Evolutionary conservation across 2,113 vertebrate species (phyloP).

Genomic region (Nothobranchius kuhntae): DNA sequence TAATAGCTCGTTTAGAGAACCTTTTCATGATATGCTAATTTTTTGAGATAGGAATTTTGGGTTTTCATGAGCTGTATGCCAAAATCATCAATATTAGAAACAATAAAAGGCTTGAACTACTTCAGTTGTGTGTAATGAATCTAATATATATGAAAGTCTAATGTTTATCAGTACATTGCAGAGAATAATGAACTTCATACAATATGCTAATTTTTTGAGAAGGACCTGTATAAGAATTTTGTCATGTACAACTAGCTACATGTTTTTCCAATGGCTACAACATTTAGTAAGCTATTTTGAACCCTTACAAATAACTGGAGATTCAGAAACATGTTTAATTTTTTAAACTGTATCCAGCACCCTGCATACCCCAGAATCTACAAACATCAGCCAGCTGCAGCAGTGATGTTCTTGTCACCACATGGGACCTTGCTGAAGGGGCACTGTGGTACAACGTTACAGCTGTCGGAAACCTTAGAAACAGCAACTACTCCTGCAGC

Average conservation of each 20-base stretch:
- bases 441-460: conserved; percentile 71
- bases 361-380: conserved; percentile 76
- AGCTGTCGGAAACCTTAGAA: conserved; percentile 68
- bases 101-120: too few species aligned
- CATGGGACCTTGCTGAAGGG: conserved; percentile 75
- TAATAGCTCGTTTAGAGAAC: too few species aligned
- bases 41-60: too few species aligned
- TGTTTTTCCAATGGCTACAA: background rate
- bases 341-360: conserved; percentile 64
- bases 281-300: background rate
- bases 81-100: too few species aligned
- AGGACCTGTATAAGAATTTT: background rate
- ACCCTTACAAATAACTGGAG: background rate
- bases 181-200: too few species aligned
- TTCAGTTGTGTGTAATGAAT: too few species aligned
- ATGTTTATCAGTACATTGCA: too few species aligned
- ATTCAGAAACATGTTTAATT: background rate
- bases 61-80: too few species aligned
- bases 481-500: conserved; percentile 73
- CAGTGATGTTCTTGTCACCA: conserved; percentile 62
- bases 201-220: too few species aligned
- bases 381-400: conserved; percentile 60
- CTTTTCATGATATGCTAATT: too few species aligned
- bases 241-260: background rate
- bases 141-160: too few species aligned